Conservation (phyloP, 2,113 vertebrate genomes). For the Lota lota region DNA sequence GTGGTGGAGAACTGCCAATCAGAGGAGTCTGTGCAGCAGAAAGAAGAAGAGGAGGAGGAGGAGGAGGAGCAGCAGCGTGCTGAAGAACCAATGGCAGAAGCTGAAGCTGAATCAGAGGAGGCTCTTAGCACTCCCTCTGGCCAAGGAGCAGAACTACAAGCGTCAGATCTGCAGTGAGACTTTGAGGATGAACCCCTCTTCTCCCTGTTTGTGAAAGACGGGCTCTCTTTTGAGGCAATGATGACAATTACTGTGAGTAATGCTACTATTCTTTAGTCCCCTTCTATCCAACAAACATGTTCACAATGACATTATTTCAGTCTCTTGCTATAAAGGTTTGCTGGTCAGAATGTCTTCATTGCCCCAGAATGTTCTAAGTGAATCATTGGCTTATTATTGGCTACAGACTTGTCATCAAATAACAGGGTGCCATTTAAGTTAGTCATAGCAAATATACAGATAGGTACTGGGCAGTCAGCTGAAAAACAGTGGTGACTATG, state of each 20-base stretch:
- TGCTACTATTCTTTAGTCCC: background rate
- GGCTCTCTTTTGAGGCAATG: background rate
- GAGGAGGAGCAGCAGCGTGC: background rate
- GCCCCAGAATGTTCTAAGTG: no score
- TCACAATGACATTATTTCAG: background rate
- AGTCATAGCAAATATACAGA: background rate
- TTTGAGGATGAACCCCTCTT: background rate
- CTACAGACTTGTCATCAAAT: background rate
- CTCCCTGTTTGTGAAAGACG: background rate
- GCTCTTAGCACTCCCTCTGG: background rate
- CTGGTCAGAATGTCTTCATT: background rate
- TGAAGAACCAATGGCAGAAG: background rate
- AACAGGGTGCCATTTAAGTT: background rate
- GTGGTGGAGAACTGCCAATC: background rate
- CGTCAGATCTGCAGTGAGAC: background rate
- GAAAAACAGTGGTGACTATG: no score
- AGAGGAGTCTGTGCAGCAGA: background rate
- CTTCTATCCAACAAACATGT: background rate
- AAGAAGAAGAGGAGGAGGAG: background rate
- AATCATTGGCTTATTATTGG: background rate
- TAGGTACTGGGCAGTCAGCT: background rate
- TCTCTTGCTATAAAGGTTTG: background rate
- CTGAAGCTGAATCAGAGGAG: background rate
- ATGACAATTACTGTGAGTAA: background rate
- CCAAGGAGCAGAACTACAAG: background rate